Evolutionary conservation across 2,113 vertebrate species (phyloP).

Genomic region (Hippocampus comes): DNA sequence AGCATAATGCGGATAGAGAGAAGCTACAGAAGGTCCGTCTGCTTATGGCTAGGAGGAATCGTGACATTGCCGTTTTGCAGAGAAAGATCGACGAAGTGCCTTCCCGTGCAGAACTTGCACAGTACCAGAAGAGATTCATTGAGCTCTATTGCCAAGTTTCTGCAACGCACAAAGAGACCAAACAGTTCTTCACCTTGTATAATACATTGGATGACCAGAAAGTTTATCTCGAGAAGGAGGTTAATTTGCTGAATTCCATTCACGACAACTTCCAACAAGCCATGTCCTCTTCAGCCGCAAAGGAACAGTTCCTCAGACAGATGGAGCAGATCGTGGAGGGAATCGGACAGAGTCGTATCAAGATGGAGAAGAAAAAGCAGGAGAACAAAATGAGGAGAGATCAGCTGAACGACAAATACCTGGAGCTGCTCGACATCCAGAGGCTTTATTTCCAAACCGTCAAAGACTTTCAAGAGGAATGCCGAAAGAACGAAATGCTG

Average conservation of each 20-base stretch:
- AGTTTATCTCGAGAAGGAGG: slow-evolving; percentile 97
- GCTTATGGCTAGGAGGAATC: slow-evolving; percentile 91
- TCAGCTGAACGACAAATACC: slow-evolving; percentile 93
- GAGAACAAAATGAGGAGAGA: slow-evolving; percentile 98
- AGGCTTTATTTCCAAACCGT: slow-evolving; percentile 97
- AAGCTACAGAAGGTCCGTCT: slow-evolving; percentile 94
- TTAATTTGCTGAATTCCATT: slow-evolving; percentile 94
- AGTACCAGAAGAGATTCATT: slow-evolving; percentile 98
- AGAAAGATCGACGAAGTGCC: slow-evolving; percentile 97
- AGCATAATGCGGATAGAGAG: slow-evolving; percentile 84
- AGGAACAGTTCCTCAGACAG: slow-evolving; percentile 93
- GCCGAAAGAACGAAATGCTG: slow-evolving; percentile 90
- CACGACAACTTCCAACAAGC: slow-evolving; percentile 98
- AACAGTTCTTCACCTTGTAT: slow-evolving; percentile 98
- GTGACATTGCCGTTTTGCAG: slow-evolving; percentile 94
- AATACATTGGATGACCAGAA: slow-evolving; percentile 98
- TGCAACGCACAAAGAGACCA: slow-evolving; percentile 97
- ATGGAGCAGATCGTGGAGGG: slow-evolving; percentile 99
- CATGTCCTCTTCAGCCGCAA: slow-evolving; percentile 88
- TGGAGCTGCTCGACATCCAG: slow-evolving; percentile 94
- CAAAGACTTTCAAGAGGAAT: slow-evolving; percentile 99
- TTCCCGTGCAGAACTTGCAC: slow-evolving; percentile 91
- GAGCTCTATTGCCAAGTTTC: slow-evolving; percentile 97
- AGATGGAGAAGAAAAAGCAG: slow-evolving; percentile 99
- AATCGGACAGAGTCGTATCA: slow-evolving; percentile 94